Evolutionary conservation across 1,140 invertebrate species (phyloP).

Genomic region (Plodia interpunctella): DNA sequence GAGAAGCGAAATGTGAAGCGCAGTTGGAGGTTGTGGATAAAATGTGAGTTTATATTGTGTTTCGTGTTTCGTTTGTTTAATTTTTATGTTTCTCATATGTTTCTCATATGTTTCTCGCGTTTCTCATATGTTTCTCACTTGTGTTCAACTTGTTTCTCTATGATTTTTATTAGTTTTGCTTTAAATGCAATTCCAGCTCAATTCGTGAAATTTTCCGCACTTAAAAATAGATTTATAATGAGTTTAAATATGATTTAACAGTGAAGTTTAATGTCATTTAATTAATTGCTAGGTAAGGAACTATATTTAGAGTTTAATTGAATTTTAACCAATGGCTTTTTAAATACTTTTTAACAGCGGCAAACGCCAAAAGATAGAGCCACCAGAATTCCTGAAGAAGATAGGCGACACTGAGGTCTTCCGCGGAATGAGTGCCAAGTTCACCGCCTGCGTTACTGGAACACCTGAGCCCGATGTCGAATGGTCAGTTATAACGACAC

Average conservation of each 20-base stretch:
- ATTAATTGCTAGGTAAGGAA: too few relatives aligned
- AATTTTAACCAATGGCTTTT: neutral
- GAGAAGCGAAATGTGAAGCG: slow-evolving; percentile 86
- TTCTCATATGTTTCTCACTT: neutral
- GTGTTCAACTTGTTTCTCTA: too few relatives aligned
- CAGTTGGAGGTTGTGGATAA: slow-evolving; percentile 87
- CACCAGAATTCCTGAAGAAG: slow-evolving; percentile 92
- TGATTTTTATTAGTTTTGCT: too few relatives aligned
- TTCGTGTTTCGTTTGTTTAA: too few relatives aligned
- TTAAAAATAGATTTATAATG: too few relatives aligned
- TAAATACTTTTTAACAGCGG: slow-evolving; percentile 71
- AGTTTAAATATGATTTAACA: too few relatives aligned
- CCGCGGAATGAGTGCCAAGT: slow-evolving; percentile 92
- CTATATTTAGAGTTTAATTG: too few relatives aligned
- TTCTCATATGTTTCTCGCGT: neutral
- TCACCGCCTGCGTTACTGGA: slow-evolving; percentile 92
- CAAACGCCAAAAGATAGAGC: slow-evolving; percentile 85
- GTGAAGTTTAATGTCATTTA: too few relatives aligned
- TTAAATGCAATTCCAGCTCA: too few relatives aligned
- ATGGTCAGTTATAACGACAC: slow-evolving; percentile 37
- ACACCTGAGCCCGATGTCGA: slow-evolving; percentile 88
- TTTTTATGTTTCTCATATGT: slow-evolving; percentile 12
- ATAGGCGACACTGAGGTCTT: slow-evolving; percentile 93
- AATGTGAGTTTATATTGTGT: slow-evolving; percentile 80
- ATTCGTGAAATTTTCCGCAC: too few relatives aligned